Evolutionary conservation across 1,140 invertebrate species (phyloP).

Genomic region (Lordiphosa clarofinis): DNA sequence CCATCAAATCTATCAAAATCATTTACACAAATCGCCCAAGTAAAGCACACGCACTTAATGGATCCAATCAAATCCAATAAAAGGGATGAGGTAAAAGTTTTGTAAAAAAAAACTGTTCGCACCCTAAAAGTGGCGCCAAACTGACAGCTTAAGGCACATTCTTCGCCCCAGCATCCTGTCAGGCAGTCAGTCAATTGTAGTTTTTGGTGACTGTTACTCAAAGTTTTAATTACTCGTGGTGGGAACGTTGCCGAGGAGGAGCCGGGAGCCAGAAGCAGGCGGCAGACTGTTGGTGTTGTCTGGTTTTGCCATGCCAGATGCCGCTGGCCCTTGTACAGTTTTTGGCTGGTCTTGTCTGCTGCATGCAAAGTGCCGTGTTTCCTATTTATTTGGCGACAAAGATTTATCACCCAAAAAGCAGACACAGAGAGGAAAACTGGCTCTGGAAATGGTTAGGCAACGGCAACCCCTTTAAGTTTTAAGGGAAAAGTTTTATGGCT

Average conservation of each 20-base stretch:
- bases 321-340: conserved; percentile 9
- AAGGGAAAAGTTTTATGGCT: too few relatives aligned
- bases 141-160: conserved; percentile 51
- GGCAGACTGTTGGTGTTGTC: conserved; percentile 14
- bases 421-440: background rate
- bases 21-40: conserved; percentile 67
- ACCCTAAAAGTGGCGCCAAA: conserved; percentile 60
- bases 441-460: conserved; percentile 1
- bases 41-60: conserved; percentile 26
- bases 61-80: conserved; percentile 57
- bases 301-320: conserved; percentile 18
- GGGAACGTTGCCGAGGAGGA: conserved; percentile 19
- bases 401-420: conserved; percentile 59
- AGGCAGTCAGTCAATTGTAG: conserved; percentile 70
- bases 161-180: conserved; percentile 9
- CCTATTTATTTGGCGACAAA: conserved; percentile 61
- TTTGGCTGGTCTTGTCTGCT: conserved; percentile 17
- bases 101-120: conserved; percentile 51
- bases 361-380: conserved; percentile 35
- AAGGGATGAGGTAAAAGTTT: conserved; percentile 62
- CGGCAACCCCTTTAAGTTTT: conserved; percentile 6
- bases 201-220: conserved; percentile 70
- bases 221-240: conserved; percentile 71
- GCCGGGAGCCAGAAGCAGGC: conserved; percentile 1
- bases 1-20: conserved; percentile 76